Percentiles rank a stretch among this genome's conserved stretches.
Conservation (phyloP, 2,888 invertebrate species). For the Eupithecia tripunctaria region DNA sequence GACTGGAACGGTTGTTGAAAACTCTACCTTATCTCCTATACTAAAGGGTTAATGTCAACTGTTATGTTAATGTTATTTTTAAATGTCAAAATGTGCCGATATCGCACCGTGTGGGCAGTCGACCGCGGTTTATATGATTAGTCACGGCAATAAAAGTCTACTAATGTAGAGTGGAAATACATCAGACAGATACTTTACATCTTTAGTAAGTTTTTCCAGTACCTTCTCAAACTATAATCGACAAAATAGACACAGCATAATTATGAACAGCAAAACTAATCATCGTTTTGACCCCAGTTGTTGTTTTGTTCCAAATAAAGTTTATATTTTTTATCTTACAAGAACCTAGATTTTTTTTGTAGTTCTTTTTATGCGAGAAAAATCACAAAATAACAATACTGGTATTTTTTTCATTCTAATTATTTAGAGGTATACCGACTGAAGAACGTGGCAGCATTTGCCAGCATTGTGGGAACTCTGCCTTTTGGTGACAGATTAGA, state of each 20-base stretch:
- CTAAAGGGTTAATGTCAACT: conserved; percentile 37
- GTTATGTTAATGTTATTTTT: conserved; percentile 49
- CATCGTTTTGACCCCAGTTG: too few relatives aligned
- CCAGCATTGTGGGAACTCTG: too few relatives aligned
- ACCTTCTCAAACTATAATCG: not conserved
- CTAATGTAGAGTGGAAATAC: conserved; percentile 19
- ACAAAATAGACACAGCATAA: not conserved
- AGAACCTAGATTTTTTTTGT: not conserved
- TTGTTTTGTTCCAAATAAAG: too few relatives aligned
- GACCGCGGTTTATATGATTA: conserved; percentile 70
- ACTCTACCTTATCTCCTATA: conserved; percentile 32
- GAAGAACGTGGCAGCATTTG: too few relatives aligned
- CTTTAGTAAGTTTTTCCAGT: not conserved
- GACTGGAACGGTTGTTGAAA: conserved; percentile 25
- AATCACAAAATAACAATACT: not conserved
- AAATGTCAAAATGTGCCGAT: conserved; percentile 67
- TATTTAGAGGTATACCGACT: too few relatives aligned
- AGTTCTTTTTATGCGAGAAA: not conserved
- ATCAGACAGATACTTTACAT: not conserved
- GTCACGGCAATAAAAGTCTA: conserved; percentile 73
- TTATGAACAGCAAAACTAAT: not conserved
- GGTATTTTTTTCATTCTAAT: not conserved
- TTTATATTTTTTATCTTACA: too few relatives aligned
- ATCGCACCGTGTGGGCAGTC: conserved; percentile 70
- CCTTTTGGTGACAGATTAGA: too few relatives aligned